Base-by-base conservation (phyloP, 2,888 invertebrate genomes). In the Eledone cirrhosa region DNA sequence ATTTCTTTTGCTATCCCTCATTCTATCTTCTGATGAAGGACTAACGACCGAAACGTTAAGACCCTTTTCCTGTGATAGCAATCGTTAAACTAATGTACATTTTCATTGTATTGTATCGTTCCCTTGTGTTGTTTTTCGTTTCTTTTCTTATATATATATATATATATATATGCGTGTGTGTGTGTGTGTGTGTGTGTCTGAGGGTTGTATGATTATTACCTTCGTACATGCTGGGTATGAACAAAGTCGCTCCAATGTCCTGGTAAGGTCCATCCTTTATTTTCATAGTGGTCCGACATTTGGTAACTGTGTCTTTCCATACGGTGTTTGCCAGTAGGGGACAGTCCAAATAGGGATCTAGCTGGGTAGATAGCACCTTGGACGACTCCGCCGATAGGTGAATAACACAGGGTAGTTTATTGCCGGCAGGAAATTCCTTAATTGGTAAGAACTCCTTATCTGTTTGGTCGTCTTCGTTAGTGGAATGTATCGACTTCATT, bases 191-290 rank as follows among this genome's bases (percentile, higher is more conserved):
- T n/a, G 53, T 22, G n/a, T 22, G 53, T n/a, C 19, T 22, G n/a
- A 53, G 53, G n/a, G n/a, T 22, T 53, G 5, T 22, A 2, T 22
- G n/a, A 53, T 22, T 16, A 29, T 69, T 78, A 84, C 84, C 84
- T 65, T 81, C 77, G 72, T 84, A 84, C 48, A 81, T 81, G 27
- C 82, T 83, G 0, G 87, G 88, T n/a, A 88, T 84, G 29, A 84
- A 78, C 41, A 88, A 78, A 0, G 87, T 88, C 80, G 87, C 87
- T 27, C 88, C 88, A 11, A 87, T 84, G 78, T 87, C 87, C n/a
- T 82, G 85, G 67, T 85, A 87, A 24, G 85, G 83, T 16, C 87
- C 88, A 5, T 41, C 53, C 22, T 81, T 72, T 29, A 82, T 80
- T 79, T 88, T 86, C 31, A 83, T 84, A 1, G 33, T 8, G 31